Conservation (phyloP, 1,140 invertebrate species). For the Rhopalosiphum padi region DNA sequence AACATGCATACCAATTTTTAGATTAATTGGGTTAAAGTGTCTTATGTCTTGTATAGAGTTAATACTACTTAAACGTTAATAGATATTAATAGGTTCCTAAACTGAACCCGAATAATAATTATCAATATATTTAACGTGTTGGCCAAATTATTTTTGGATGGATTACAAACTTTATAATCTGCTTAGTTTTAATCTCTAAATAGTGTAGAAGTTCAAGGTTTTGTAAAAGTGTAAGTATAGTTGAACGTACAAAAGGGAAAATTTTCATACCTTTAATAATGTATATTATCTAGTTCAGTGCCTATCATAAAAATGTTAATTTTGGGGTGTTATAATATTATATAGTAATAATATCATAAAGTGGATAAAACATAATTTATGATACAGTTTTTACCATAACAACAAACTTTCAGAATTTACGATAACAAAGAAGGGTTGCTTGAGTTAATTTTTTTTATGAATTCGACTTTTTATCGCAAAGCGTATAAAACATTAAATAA, state of each 20-base stretch:
- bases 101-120: not conserved
- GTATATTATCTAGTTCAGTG: slow-evolving; percentile 7
- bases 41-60: not conserved
- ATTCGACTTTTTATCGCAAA: not conserved
- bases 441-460: slow-evolving; percentile 3
- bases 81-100: not conserved
- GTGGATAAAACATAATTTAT: slow-evolving; percentile 17
- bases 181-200: not conserved
- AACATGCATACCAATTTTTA: no score
- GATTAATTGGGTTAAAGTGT: no score
- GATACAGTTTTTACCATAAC: not conserved
- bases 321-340: not conserved
- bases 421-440: slow-evolving; percentile 9
- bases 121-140: not conserved
- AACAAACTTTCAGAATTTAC: not conserved
- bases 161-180: not conserved
- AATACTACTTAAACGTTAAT: slow-evolving; percentile 26
- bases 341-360: slow-evolving; percentile 19
- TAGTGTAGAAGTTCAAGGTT: not conserved
- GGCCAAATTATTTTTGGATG: not conserved
- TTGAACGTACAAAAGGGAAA: not conserved
- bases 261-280: not conserved
- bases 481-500: slow-evolving; percentile 8
- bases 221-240: not conserved
- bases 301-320: slow-evolving; percentile 18